Evolutionary conservation across 2,797 vertebrate genomes (phyloP), one percentile per base, ranked within the genome.

Genomic region (Poecile montanus): DNA sequence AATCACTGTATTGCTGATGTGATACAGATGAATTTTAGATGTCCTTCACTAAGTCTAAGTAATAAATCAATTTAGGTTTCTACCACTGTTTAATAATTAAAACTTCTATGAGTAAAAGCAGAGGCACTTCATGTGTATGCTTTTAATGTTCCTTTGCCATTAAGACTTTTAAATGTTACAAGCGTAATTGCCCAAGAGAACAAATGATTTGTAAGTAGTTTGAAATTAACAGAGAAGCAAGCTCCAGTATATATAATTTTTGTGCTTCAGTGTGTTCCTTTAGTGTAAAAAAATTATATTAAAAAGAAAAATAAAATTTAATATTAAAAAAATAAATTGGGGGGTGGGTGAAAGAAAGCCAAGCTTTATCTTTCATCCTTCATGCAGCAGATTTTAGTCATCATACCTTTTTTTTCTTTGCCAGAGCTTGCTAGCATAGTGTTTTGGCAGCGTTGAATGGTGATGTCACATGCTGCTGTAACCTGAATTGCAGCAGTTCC

Each of bases 381-480:
- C 27, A 11, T 30, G 22, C 45, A 50, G 71, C 54, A 91, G 63
- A 79, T 66, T 88, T 89, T 70, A 73, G 38, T 73, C 21, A 38
- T 48, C 25, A 8, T 73, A 60, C 19, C 21, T 62, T 58, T 67
- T 67, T 74, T 83, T 38, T 42, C 25, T 85, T 77, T 91, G 78
- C 76, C 57, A 75, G 60, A 72, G 51, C 47, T 85, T 54, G 51
- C 73, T 88, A 26, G 63, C 34, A 30, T 34, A 29, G 42, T 40
- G 38, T 47, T 72, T 51, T 85, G 88, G 78, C 90, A 82, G 53
- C 63, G 9, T 1, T 81, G 82, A 78, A 76, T 36, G 68, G 58
- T 82, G 93, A 79, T 71, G 68, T 85, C 58, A 67, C 38, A 7
- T 86, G 91, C 71, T 70, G 34, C 79, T 85, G 79, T 79, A 92